Conservation (phyloP, 2,797 vertebrate genomes). For the Siniperca obscura region DNA sequence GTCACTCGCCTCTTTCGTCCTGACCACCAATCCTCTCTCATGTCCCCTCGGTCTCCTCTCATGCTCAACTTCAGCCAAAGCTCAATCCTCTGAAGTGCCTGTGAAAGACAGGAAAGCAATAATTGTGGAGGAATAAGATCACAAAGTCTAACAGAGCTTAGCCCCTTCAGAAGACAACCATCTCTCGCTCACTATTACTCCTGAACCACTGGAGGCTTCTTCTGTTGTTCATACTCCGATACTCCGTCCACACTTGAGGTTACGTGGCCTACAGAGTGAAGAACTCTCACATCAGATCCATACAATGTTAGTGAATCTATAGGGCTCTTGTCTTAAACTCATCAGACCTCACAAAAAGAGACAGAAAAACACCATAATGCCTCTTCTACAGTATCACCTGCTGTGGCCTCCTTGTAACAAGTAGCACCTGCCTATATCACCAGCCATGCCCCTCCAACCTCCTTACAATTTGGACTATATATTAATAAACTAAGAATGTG, state of each 20-base stretch:
- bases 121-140: constrained; percentile 55
- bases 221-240: constrained; percentile 32
- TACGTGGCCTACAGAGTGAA: constrained; percentile 26
- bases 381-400: constrained; percentile 79
- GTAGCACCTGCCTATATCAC: constrained; percentile 70
- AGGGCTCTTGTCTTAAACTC: constrained; percentile 75
- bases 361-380: constrained; percentile 80
- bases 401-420: constrained; percentile 76
- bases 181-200: constrained; percentile 13
- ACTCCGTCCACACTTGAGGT: constrained; percentile 48
- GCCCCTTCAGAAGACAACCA: constrained; percentile 42
- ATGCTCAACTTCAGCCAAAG: constrained; percentile 77
- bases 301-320: constrained; percentile 56
- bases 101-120: constrained; percentile 81
- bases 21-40: constrained; percentile 17
- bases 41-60: constrained; percentile 34
- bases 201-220: constrained; percentile 14
- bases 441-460: constrained; percentile 65
- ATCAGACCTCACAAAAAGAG: constrained; percentile 72
- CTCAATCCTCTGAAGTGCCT: constrained; percentile 84
- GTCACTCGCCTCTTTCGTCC: constrained; percentile 32
- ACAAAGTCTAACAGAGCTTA: constrained; percentile 32
- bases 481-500: constrained; percentile 29
- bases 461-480: constrained; percentile 39
- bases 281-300: constrained; percentile 39